Conservation (phyloP, 2,113 vertebrate genomes). For the Tychaedon coryphoeus region DNA sequence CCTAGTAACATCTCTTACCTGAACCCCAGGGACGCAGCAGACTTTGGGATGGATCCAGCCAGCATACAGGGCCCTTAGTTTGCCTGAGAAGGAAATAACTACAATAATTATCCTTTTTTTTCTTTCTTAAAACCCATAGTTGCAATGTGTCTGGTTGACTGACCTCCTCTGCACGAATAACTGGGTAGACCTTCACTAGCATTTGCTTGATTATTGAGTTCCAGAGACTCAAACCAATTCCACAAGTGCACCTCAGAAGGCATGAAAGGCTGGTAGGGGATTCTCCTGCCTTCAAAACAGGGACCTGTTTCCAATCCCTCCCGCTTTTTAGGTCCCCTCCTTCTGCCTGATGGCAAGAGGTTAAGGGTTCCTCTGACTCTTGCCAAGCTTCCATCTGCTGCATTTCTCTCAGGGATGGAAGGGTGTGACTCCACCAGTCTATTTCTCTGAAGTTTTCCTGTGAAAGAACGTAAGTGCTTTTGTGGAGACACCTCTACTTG, state of each 20-base stretch:
- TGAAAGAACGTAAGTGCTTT: neutral
- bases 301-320: neutral
- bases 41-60: neutral
- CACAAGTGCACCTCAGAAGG: neutral
- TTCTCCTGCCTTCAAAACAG: neutral
- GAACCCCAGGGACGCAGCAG: neutral
- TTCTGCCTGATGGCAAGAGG: neutral
- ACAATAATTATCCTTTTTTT: too few species aligned
- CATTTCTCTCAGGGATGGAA: neutral
- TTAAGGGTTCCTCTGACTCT: neutral
- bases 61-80: rapidly evolving
- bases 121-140: neutral
- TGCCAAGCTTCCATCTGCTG: neutral
- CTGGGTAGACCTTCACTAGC: neutral
- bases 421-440: neutral
- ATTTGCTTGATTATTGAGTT: neutral
- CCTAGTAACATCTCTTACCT: too few species aligned
- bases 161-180: neutral
- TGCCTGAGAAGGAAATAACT: neutral
- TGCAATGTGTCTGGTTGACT: neutral
- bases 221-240: neutral
- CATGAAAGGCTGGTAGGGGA: neutral
- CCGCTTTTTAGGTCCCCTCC: neutral
- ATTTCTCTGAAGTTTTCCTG: neutral
- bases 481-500: neutral